Evolutionary conservation across 2,113 vertebrate species (phyloP).

Genomic region (Cyprinodon tularosa): DNA sequence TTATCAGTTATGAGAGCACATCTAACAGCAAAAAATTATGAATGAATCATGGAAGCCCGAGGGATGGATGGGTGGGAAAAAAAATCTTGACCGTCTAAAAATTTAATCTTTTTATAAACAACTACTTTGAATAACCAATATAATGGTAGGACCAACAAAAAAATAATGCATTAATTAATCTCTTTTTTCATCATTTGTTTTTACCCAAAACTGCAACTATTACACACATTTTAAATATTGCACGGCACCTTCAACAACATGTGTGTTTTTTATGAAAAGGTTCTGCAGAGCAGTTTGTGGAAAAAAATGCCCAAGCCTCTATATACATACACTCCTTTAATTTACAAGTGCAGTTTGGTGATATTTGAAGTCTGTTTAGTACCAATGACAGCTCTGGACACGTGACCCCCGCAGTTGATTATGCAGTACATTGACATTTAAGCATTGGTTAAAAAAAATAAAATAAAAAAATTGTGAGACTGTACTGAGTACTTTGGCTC

Average conservation of each 20-base stretch:
- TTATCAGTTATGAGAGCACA: no score
- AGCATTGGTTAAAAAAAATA: not conserved
- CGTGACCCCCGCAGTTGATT: not conserved
- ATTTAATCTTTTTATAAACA: no score
- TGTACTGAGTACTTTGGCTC: slow-evolving; percentile 27
- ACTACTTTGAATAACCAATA: no score
- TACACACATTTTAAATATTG: not conserved
- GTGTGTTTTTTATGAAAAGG: not conserved
- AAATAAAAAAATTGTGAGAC: slow-evolving; percentile 1
- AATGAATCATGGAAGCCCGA: no score
- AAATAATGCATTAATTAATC: no score
- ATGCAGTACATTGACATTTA: not conserved
- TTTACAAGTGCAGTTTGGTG: not conserved
- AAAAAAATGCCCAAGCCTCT: not conserved
- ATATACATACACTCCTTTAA: not conserved
- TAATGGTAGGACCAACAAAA: no score
- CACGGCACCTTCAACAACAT: not conserved
- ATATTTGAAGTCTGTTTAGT: not conserved
- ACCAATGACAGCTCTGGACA: slow-evolving; percentile 4
- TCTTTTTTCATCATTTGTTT: no score
- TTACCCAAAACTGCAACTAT: not conserved
- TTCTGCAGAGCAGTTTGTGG: not conserved
- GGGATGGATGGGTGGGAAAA: no score
- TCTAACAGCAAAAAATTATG: no score
- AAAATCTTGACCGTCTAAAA: no score